Evolutionary conservation across 2,888 invertebrate species (phyloP), one percentile per base, ranked within the genome.

Genomic region (Pristionchus arcanus): DNA sequence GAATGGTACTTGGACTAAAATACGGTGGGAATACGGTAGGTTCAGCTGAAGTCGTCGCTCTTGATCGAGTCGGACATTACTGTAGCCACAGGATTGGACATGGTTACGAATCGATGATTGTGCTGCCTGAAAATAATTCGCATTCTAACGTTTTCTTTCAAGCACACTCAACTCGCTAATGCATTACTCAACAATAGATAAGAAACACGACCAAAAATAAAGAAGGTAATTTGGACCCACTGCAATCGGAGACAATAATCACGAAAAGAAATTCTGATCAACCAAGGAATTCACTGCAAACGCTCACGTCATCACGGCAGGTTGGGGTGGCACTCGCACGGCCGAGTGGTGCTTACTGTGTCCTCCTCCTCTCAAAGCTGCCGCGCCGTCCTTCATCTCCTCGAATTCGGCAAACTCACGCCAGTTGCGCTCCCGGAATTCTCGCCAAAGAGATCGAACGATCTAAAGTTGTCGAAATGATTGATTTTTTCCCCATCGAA

Each of bases 391-490:
- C 68, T 92, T 92, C 87, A 93, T 91, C 89, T 93, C 93, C 77
- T 93, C 93, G 89, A 91, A 92, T 90, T 92, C 94, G 91, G 94
- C 94, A 74, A 94, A 93, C 90, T 94, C 94, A 37, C 93, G 81
- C 94, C 94, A 94, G 86, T 94, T 94, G 66, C 94, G 85, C 59
- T 92, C 93, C 25, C 91, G 87, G 77, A 92, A 93, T 84, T 93
- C 93, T 13, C 90, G 85, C 94, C 94, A 91, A 94, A 97, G 96
- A 37, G 88, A 83, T 31, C 90, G 66, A 21, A 83, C 83, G 11
- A 89, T 68, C 89, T 89, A 37, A 59, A 2, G 25, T 25, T 42
- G 31, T 49, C 25, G 74, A 34, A 16, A n/a, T 31, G 68, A 59
- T 59, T 21, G 15, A 9, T 59, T 4, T 25, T 59, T 25, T 16